Conservation (phyloP, 2,888 invertebrate genomes). For the Drosophila subsilvestris region DNA sequence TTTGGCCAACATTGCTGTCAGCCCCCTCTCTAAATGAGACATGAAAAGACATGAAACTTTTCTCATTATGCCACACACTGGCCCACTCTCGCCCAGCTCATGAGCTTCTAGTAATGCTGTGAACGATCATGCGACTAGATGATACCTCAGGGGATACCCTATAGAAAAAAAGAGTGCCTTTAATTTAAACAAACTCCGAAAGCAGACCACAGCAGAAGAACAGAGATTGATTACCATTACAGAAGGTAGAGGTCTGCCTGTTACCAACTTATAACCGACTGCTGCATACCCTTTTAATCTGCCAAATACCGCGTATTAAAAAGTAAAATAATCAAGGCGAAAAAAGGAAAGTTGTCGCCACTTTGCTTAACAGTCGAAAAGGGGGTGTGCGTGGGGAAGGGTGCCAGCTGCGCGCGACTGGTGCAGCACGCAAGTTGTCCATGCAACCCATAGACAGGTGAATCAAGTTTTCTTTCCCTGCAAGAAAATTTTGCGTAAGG, state of each 20-base stretch:
- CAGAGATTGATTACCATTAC: too few relatives aligned
- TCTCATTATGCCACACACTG: constrained; percentile 81
- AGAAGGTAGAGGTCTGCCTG: neutral
- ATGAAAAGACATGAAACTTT: constrained; percentile 81
- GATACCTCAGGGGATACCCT: neutral
- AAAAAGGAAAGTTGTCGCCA: constrained; percentile 54
- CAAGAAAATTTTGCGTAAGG: constrained; percentile 60
- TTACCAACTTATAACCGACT: neutral
- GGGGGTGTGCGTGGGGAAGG: neutral
- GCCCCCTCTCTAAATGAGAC: constrained; percentile 70
- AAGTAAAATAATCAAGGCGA: constrained; percentile 37
- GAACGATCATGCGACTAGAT: neutral
- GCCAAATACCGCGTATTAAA: neutral
- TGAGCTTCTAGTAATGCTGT: constrained; percentile 13
- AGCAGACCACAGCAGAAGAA: too few relatives aligned
- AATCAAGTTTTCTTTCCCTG: constrained; percentile 34
- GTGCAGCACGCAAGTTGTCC: constrained; percentile 28
- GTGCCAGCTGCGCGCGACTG: constrained; percentile 5
- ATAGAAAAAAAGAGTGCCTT: too few relatives aligned
- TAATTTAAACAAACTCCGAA: too few relatives aligned
- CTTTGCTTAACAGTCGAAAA: constrained; percentile 41
- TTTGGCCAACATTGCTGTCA: constrained; percentile 60
- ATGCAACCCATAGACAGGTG: constrained; percentile 59
- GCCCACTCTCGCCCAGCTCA: constrained; percentile 41
- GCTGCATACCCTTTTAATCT: neutral